Evolutionary conservation across 2,113 vertebrate genomes (phyloP), one percentile per base, ranked within the genome.

Genomic region (Ranitomeya imitator): DNA sequence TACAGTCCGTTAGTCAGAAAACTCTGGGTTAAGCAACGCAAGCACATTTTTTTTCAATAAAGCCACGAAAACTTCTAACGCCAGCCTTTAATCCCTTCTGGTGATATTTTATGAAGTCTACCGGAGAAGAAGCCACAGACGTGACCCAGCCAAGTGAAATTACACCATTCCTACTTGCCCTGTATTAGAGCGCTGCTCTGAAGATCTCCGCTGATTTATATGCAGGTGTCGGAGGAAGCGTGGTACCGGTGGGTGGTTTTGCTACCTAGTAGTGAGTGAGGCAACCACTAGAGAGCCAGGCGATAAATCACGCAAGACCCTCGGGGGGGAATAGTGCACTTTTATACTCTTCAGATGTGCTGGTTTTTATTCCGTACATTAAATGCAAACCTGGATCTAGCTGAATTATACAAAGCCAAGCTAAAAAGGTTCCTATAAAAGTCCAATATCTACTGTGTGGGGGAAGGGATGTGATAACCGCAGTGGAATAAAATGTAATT

Each of bases 101-200:
- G 73, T 77, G 85, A 78, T 86, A 78, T 86, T 86, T 86, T 78
- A 86, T 86, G 85, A 78, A 61, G 37, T 86, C 74, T 86, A 61
- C 71, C 6, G 73, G 37, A 86, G 61, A 83, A 83, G 81, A 83
- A 83, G 81, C 81, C 81, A 83, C 81, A 83, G 85, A 78, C 23
- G 45, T 79, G 74, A 86, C 85, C 74, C 59, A 52, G 59, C 74
- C 59, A 18, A 78, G 85, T 7, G 73, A 60, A 76, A 86, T 86
- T 86, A 78, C 73, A 78, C 74, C 74, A 86, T 78, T 86, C 51
- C 21, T 78, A 86, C 73, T 77, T 86, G 74, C 74, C 59, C 26
- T 19, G 37, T n/a, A 63, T 79, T 78, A 63, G 19, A 79, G 37
- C 59, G 18, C 85, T 67, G 85, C 74, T 86, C 31, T 69, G 26